Base-by-base conservation (phyloP, 2,888 invertebrate species). In the Neoscelio sp. region DNA sequence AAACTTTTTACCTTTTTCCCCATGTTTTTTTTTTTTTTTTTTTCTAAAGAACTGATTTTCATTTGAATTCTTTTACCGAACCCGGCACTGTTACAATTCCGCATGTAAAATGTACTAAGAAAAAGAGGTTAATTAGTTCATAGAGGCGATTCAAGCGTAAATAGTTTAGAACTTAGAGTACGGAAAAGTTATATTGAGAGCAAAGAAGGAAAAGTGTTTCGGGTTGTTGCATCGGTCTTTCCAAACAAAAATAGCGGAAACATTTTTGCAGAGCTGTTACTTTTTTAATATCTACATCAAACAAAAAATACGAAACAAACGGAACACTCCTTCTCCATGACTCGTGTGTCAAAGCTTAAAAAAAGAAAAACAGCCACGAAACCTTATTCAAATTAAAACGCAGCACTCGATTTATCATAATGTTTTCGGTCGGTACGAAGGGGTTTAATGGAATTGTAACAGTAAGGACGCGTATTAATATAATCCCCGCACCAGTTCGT, bases 71-170 rank as follows among this genome's bases (percentile, higher is more conserved):
- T 13, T 13, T n/a, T 10, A 10, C 17, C 18, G 12, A 58, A 58
- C n/a, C 17, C n/a, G 7, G 26, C n/a, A 12, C 15, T 12, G 50
- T 38, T 64, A 50, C 64, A 50, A 64, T 40, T 38, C 17, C 28
- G 38, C 18, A 64, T 64, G 50, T 64, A 64, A 50, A 64, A 64
- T 50, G 13, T 64, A 50, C 64, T 23, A 12, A 12, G 44, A 44
- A 35, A 67, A 67, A 67, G 35, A 67, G 54, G 67, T 67, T 67
- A 67, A 67, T 67, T 52, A 67, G 67, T 44, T 67, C 44, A 46
- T 33, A 48, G 54, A 44, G 33, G 44, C 33, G 44, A 44, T 54
- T 33, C 48, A 44, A 30, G 33, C 44, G 54, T 44, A 54, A 67
- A 67, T 67, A 67, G 54, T 67, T 54, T 54, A 54, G 54, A 67